Evolutionary conservation across 1,140 invertebrate species (phyloP).

Genomic region (Ceratosolen fusciceps): DNA sequence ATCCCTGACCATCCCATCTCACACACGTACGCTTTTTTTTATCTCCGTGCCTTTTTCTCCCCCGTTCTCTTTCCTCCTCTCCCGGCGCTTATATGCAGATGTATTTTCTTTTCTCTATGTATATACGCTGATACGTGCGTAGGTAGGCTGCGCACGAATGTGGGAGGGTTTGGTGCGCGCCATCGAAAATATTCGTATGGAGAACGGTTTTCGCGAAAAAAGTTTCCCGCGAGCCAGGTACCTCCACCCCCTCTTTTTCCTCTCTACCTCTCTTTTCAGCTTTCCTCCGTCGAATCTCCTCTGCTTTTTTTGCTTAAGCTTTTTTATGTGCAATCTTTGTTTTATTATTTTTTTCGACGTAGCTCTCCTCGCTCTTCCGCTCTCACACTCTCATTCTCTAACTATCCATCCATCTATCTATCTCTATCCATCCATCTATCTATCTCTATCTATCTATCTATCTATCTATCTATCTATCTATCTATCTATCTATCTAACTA

Average conservation of each 20-base stretch:
- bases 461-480: constrained; percentile 27
- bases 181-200: constrained; percentile 49
- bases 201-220: constrained; percentile 49
- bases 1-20: constrained; percentile 28
- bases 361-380: not conserved
- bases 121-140: not conserved
- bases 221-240: constrained; percentile 39
- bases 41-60: constrained; percentile 42
- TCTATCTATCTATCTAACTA: constrained; percentile 7
- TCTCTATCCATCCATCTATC: constrained; percentile 24
- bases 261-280: not conserved
- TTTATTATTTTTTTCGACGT: constrained; percentile 19
- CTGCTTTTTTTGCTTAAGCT: constrained; percentile 29
- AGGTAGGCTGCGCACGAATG: constrained; percentile 7
- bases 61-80: constrained; percentile 41
- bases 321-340: constrained; percentile 38
- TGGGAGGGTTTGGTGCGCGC: constrained; percentile 23
- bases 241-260: constrained; percentile 16
- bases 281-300: too few relatives aligned
- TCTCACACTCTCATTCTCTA: not conserved
- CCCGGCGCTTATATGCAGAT: not conserved
- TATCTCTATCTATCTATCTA: constrained; percentile 42
- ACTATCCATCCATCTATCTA: constrained; percentile 5
- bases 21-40: constrained; percentile 51
- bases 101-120: not conserved